Base-by-base conservation (phyloP, 2,888 invertebrate species). In the Leptinotarsa rubiginosa region DNA sequence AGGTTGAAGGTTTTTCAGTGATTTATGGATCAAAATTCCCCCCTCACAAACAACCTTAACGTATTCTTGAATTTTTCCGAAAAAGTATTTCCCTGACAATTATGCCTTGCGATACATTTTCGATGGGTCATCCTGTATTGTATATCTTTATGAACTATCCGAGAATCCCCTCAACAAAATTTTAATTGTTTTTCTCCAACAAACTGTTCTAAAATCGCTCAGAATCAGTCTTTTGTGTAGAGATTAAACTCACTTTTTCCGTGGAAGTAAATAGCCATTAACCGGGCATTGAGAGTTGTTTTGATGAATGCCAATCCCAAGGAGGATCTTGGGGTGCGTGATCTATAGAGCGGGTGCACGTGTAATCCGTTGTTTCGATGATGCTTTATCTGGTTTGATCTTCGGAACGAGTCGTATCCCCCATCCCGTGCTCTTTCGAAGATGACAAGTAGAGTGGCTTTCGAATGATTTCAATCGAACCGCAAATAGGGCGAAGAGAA, bases 401-500 rank as follows among this genome's bases (percentile, higher is more conserved):
- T 84, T 79, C 74, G 77, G 75, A 74, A 76, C 76, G 77, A 78
- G 76, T 78, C 76, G 73, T 71, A 70, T 70, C 75, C 78, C 69
- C 77, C 75, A 73, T 71, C 73, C 76, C 71, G 75, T 80, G 82
- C 81, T 82, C 62, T 62, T 62, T 41, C 81, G 82, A 81, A 83
- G 83, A 84, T 85, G 86, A 85, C 85, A 86, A 85, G 83, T 84
- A 82, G 82, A 84, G 84, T 85, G 84, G 85, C 84, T 87, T 86
- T 85, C 83, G 83, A 86, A 84, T 84, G 84, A 85, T 85, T 86
- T 85, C 86, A 85, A 85, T 86, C 84, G 85, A 85, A 86, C 84
- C 84, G 86, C 85, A 86, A 86, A 86, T 83, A 85, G 80, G 78
- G 78, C 70, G 79, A 77, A 81, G 75, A 77, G 79, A 72, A 69